Evolutionary conservation across 2,113 vertebrate genomes (phyloP).

Genomic region (Cricetomys ansorgei): DNA sequence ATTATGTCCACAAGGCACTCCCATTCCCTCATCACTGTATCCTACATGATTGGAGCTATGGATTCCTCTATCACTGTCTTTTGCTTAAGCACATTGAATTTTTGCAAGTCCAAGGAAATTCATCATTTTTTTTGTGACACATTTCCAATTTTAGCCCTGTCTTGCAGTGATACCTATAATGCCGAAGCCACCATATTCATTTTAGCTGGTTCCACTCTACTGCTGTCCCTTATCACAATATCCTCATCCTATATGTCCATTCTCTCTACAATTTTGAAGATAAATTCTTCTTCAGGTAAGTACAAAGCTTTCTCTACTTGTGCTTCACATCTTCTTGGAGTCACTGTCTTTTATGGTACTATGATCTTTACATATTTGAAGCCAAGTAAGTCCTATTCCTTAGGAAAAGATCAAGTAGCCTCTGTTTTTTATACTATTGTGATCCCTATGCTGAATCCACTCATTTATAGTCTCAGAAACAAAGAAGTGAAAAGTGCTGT

Average conservation of each 20-base stretch:
- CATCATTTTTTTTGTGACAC: slow-evolving; percentile 1
- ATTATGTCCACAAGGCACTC: not conserved
- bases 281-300: slow-evolving; percentile 42
- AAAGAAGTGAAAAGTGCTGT: slow-evolving; percentile 56
- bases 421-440: slow-evolving; percentile 73
- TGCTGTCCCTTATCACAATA: not conserved
- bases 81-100: not conserved
- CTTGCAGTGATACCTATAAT: not conserved
- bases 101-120: not conserved
- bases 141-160: not conserved
- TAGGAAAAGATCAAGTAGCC: slow-evolving; percentile 71
- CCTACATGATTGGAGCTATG: not conserved
- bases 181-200: not conserved
- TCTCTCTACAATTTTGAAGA: slow-evolving; percentile 61
- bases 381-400: slow-evolving; percentile 44
- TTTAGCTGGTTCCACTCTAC: not conserved
- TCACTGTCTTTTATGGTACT: slow-evolving; percentile 47
- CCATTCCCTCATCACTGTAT: not conserved
- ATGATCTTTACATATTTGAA: slow-evolving; percentile 60
- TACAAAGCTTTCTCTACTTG: slow-evolving; percentile 42
- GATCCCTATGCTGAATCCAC: slow-evolving; percentile 75
- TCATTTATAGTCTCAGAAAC: slow-evolving; percentile 69
- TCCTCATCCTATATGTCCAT: not conserved
- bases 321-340: slow-evolving; percentile 56
- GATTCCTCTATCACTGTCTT: not conserved